These are phyloP conservation scores for Cottus gobio DNA, from an alignment of 2,113 vertebrate species.

Conservation along the genomic window DNA sequence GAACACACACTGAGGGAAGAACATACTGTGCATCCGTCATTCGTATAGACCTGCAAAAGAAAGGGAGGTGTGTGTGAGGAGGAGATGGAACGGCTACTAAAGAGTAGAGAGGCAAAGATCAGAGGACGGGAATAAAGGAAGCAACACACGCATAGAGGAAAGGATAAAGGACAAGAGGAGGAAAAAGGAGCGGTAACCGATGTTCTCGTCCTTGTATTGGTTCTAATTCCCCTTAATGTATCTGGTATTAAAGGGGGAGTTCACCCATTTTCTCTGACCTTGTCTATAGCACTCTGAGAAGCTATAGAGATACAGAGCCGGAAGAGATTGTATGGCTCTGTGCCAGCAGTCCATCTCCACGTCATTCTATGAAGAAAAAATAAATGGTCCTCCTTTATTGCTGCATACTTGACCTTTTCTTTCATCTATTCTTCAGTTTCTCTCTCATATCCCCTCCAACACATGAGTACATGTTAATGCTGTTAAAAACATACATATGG, in stretches of 20 bases:
- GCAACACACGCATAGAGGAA: not conserved
- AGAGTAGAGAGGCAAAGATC: slow-evolving; percentile 2
- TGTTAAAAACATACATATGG: slow-evolving; percentile 20
- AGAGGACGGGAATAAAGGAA: slow-evolving; percentile 17
- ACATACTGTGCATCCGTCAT: slow-evolving; percentile 37
- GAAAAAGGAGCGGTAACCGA: slow-evolving; percentile 59
- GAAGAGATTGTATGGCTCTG: slow-evolving; percentile 62
- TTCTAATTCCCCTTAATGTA: slow-evolving; percentile 77
- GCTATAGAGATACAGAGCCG: slow-evolving; percentile 53
- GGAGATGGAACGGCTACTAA: not conserved
- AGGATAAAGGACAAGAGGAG: slow-evolving; percentile 31
- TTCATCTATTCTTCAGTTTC: slow-evolving; percentile 26
- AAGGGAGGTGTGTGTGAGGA: not conserved
- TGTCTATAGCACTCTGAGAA: slow-evolving; percentile 65
- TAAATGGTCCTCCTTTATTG: slow-evolving; percentile 47
- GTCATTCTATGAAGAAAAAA: slow-evolving; percentile 48
- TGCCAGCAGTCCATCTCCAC: slow-evolving; percentile 62
- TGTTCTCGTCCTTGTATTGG: slow-evolving; percentile 76
- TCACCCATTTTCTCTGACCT: slow-evolving; percentile 81
- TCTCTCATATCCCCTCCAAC: not conserved
- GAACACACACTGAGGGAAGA: slow-evolving; percentile 22
- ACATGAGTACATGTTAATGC: slow-evolving; percentile 1
- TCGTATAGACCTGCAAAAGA: slow-evolving; percentile 39
- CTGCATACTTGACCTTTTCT: slow-evolving; percentile 58
- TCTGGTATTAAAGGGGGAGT: slow-evolving; percentile 75